Evolutionary conservation across 2,797 vertebrate genomes (phyloP), one percentile per base, ranked within the genome.

Genomic region (Lithobates pipiens): DNA sequence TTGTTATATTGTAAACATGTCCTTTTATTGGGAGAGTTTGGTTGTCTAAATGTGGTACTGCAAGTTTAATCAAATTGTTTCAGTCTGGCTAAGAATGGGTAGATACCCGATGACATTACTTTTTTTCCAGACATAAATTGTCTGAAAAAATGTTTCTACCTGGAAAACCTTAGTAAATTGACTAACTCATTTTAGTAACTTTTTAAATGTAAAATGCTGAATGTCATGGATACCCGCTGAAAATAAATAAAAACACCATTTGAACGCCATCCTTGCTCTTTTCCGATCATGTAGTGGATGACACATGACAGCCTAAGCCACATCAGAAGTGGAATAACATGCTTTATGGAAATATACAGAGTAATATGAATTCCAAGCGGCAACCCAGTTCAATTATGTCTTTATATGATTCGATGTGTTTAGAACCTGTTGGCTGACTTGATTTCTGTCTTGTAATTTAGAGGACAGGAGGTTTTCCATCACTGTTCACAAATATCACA

Each of bases 351-450:
- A 7, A 61, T 77, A 36, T 34, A 44, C 10, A 44, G 5, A 57
- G 76, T 69, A 61, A 76, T 29, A 54, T 71, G 16, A 61, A 63
- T 71, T 84, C 57, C 34, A 77, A 46, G 63, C 54, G 32, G 44
- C 73, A 73, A 65, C n/a, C 34, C 75, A 71, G 44, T 77, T 65
- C 70, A 78, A 78, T 84, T 77, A 65, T 71, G 39, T 73, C 83
- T 69, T 76, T 57, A 77, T 63, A 29, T 3, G 46, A 72, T 70
- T 23, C 34, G 50, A 77, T 77, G 46, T 32, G 63, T 71, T 84
- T 15, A 72, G 70, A 72, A 46, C 50, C 11, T 32, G 23, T 27
- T 36, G 68, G 32, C 70, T 32, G n/a, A 16, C 57, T 61, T 63
- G 50, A 61, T 65, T 84, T n/a, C 44, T 42, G 36, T 32, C 65